Conservation (phyloP, 2,113 vertebrate genomes). For the Ceratotherium simum region DNA sequence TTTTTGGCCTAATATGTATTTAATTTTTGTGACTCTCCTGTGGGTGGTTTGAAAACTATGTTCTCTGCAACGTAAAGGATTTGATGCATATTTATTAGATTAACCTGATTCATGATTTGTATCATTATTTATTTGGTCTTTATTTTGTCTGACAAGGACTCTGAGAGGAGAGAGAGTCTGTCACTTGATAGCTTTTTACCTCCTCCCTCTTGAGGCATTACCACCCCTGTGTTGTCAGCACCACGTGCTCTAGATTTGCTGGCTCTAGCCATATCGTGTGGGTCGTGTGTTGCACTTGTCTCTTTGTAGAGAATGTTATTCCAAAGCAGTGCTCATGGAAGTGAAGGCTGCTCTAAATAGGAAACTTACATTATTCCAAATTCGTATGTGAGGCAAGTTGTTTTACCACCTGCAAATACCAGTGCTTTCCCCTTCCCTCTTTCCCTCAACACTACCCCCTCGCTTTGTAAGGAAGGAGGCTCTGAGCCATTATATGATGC, state of each 20-base stretch:
- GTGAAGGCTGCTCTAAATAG: not conserved
- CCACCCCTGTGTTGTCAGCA: not conserved
- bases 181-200: not conserved
- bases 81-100: not conserved
- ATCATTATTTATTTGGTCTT: conserved; percentile 24
- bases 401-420: not conserved
- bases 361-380: not conserved
- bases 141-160: conserved; percentile 43
- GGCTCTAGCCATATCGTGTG: not conserved
- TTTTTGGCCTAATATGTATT: not conserved
- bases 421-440: not conserved
- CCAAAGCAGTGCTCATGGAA: not conserved
- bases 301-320: not conserved
- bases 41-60: not conserved
- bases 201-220: not conserved
- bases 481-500: not conserved
- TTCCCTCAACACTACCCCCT: no score
- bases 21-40: conserved; percentile 21
- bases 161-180: not conserved
- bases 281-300: not conserved
- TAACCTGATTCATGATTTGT: not conserved
- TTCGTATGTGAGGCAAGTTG: not conserved
- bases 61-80: not conserved
- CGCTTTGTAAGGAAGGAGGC: not conserved
- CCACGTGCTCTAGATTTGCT: not conserved